Evolutionary conservation across 2,797 vertebrate genomes (phyloP).

Genomic region (Darevskia nairensis): DNA sequence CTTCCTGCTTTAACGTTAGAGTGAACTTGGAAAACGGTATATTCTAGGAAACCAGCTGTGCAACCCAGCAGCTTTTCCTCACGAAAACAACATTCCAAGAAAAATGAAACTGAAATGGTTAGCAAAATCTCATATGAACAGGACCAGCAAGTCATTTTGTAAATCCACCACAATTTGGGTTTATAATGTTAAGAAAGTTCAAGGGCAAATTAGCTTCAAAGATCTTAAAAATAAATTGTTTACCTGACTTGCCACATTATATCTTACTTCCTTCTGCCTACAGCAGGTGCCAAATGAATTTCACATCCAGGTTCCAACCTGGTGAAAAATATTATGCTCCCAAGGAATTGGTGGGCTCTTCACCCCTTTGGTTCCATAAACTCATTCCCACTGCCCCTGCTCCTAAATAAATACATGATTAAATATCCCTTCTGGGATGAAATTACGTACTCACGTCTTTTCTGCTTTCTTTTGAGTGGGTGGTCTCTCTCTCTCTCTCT

Average conservation of each 20-base stretch:
- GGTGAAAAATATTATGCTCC: background rate
- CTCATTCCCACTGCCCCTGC: too few relatives aligned
- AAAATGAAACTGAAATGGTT: background rate
- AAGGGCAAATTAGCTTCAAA: background rate
- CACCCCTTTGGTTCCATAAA: too few relatives aligned
- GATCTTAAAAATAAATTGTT: background rate
- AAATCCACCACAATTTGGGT: background rate
- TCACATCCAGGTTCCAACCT: background rate
- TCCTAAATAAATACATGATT: background rate
- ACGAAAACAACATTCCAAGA: conserved; percentile 27
- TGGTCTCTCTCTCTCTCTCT: too few relatives aligned
- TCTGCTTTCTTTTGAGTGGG: background rate
- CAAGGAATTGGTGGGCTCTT: background rate
- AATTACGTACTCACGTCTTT: background rate
- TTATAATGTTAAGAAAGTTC: conserved; percentile 48
- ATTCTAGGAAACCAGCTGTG: conserved; percentile 17
- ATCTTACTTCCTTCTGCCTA: background rate
- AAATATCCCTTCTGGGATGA: background rate
- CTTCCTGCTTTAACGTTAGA: background rate
- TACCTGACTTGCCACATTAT: background rate
- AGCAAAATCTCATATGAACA: background rate
- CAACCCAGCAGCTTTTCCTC: background rate
- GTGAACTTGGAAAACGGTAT: conserved; percentile 19
- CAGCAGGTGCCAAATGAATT: background rate
- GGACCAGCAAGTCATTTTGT: background rate